Evolutionary conservation across 1,140 invertebrate genomes (phyloP), one percentile per base, ranked within the genome.

Genomic region (Microvelia longipes): DNA sequence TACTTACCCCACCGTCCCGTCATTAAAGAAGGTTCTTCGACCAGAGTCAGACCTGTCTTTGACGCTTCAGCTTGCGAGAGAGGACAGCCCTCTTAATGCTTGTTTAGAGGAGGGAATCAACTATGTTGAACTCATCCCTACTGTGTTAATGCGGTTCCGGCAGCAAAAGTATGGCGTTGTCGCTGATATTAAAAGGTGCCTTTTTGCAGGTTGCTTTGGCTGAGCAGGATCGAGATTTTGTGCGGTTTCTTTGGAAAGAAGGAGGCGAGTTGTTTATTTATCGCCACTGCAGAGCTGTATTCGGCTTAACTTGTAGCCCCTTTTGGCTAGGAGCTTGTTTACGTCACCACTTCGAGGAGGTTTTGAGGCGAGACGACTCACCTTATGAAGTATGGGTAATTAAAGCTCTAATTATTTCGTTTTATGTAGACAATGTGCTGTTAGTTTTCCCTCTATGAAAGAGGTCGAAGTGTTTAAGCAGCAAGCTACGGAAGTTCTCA

Each of bases 171-270:
- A 78, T 62, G 79, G 77, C 27, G 73, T 80, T 15, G 74, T 73
- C n/a, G 71, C 78, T 15, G 80, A 81, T 66, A 79, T 81, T 5
- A 70, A 74, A 62, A 77, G 77, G 67, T n/a, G 77, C 76, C 1
- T 80, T 80, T 73, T 68, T 76, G 29, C 75, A 75, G 71, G 75
- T 80, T 25, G 60, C 35, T 15, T 29, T 80, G 11, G 29, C 67
- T 50, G 24, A 67, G 66, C 70, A 70, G 60, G 75, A 80, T 69
- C 63, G 77, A 63, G 71, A 76, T 35, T 73, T 70, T 69, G 50
- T 77, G 28, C 70, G 74, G 29, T 77, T 77, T 72, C 61, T 77
- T 1, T 78, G 75, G 74, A 73, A 70, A 68, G 68, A 71, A 60
- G 29, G 26, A 11, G 27, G 28, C 2, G n/a, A n/a, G n/a, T 29